These are phyloP conservation scores for Semibalanus balanoides DNA, from an alignment of 1,140 invertebrate genomes.

Conservation along the genomic window DNA sequence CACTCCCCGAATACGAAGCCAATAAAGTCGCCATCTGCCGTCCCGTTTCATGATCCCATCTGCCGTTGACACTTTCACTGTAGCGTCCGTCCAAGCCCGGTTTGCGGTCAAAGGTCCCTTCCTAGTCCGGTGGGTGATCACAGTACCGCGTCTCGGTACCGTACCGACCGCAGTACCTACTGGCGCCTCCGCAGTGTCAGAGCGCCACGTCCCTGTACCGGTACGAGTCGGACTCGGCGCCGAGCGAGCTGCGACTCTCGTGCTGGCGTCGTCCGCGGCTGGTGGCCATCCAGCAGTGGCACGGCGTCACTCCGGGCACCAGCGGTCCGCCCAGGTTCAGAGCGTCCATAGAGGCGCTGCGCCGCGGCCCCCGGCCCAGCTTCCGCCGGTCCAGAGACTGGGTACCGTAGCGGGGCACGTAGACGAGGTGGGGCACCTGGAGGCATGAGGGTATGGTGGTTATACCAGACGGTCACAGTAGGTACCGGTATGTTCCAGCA, in stretches of 20 bases:
- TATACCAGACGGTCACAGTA: background rate
- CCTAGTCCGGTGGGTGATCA: no score
- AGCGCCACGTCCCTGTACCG: background rate
- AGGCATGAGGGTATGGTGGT: no score
- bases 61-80: no score
- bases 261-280: background rate
- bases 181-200: background rate
- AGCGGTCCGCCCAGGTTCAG: background rate
- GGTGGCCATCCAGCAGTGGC: background rate
- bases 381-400: background rate
- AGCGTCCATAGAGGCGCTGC: background rate
- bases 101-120: no score
- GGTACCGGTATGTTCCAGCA: no score
- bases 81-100: no score
- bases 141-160: background rate
- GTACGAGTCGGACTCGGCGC: background rate
- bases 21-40: no score
- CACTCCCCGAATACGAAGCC: no score
- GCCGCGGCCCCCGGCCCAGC: no score
- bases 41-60: no score
- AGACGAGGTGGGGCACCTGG: background rate
- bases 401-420: background rate
- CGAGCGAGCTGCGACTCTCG: background rate
- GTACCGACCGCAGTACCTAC: background rate
- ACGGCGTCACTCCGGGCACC: background rate